These are phyloP conservation scores for Cervus canadensis DNA, from an alignment of 2,113 vertebrate genomes.

Conservation along the genomic window DNA sequence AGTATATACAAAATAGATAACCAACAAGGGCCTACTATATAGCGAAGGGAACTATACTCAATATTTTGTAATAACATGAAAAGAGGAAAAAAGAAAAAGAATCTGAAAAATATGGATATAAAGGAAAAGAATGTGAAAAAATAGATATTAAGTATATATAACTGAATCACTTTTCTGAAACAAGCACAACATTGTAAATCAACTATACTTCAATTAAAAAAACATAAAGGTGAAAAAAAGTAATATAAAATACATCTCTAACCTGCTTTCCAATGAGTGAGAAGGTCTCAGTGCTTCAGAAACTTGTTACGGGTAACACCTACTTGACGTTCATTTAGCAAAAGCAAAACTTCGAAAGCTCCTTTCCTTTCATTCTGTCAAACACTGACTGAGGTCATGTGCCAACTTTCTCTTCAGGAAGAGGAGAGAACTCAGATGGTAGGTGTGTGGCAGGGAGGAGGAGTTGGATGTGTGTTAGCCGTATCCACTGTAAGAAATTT, in stretches of 20 bases:
- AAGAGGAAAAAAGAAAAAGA: neutral
- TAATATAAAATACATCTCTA: neutral
- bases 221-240: neutral
- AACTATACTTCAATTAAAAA: neutral
- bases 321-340: neutral
- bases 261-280: neutral
- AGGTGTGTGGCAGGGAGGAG: neutral
- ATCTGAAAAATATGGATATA: neutral
- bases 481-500: neutral
- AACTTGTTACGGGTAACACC: neutral
- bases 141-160: neutral
- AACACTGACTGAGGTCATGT: neutral
- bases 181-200: neutral
- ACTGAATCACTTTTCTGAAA: neutral
- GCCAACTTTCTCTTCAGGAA: neutral
- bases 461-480: neutral
- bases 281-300: slow-evolving; percentile 54
- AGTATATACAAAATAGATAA: neutral
- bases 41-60: neutral
- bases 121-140: neutral
- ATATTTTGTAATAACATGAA: neutral
- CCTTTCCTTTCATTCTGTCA: neutral
- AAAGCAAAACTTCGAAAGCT: slow-evolving; percentile 69
- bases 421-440: neutral
- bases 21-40: neutral